Conservation (phyloP, 1,140 invertebrate species). For the Ips typographus region DNA sequence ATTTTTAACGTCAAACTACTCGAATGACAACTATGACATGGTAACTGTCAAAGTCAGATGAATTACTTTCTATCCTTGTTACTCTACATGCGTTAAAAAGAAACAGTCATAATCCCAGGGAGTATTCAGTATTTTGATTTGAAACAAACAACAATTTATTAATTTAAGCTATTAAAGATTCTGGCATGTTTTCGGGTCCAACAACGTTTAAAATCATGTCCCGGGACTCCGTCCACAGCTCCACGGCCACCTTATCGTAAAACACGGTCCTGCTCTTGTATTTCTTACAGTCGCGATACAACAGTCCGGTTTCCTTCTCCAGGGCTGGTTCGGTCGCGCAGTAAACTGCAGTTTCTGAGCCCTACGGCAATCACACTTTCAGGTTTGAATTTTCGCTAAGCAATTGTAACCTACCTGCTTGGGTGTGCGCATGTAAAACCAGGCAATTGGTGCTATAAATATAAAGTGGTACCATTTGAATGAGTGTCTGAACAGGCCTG, state of each 20-base stretch:
- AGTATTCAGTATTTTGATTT: too few relatives aligned
- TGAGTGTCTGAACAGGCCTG: slow-evolving; percentile 69
- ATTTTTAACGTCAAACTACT: too few relatives aligned
- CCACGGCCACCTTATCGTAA: slow-evolving; percentile 60
- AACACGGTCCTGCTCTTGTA: slow-evolving; percentile 66
- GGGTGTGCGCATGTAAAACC: slow-evolving; percentile 70
- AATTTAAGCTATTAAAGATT: too few relatives aligned
- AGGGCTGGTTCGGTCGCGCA: slow-evolving; percentile 70
- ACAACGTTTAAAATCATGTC: slow-evolving; percentile 49
- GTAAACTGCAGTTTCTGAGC: slow-evolving; percentile 73
- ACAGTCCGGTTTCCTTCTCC: slow-evolving; percentile 62
- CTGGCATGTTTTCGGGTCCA: slow-evolving; percentile 21
- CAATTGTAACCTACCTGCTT: slow-evolving; percentile 62
- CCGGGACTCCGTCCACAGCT: slow-evolving; percentile 72
- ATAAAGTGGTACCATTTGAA: slow-evolving; percentile 72
- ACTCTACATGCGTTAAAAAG: too few relatives aligned
- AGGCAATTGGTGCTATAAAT: slow-evolving; percentile 66
- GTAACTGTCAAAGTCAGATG: too few relatives aligned
- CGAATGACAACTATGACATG: too few relatives aligned
- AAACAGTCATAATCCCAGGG: too few relatives aligned
- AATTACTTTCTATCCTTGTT: too few relatives aligned
- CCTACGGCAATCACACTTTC: slow-evolving; percentile 51
- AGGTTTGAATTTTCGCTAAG: not conserved
- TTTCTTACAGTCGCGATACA: slow-evolving; percentile 73
- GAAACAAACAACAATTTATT: too few relatives aligned